Evolutionary conservation across 2,888 invertebrate species (phyloP), one percentile per base, ranked within the genome.

Genomic region (Flexamia atlantica): DNA sequence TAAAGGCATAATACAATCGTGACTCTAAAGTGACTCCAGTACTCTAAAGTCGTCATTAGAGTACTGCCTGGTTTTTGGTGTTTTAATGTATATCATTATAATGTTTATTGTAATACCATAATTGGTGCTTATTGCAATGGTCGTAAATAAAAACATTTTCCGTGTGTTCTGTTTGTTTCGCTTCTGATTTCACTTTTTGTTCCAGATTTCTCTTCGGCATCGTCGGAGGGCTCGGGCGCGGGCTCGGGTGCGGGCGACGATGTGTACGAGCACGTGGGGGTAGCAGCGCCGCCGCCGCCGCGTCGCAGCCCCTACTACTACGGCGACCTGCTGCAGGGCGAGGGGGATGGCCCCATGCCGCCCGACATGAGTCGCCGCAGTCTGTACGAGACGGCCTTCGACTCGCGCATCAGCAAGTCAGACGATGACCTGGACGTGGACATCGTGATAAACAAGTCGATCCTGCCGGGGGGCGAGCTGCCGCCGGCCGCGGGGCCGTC

Each of bases 371-470:
- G 86, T 57, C 86, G 87, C 81, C 83, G 87, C 68, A 84, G 84
- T 90, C 93, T 97, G 83, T 97, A 97, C 90, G 97, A 97, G 91
- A 97, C 97, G 83, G 97, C 97, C 84, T 97, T 97, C 90, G 97
- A 97, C 90, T 96, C 96, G 90, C 96, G 96, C 90, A 94, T 96
- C 88, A 94, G 94, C 89, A 94, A 95, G 86, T 96, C 96, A 10
- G 95, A 95, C 88, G 95, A 95, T 90, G 95, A 96, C 87, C 92
- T 96, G 89, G 96, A 96, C 88, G 94, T 96, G 81, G 96, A 96
- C 81, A 85, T 85, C 68, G 86, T 86, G 28, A 85, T 85, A n/a
- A 85, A 86, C 81, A 85, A 86, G 70, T 86, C 86, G 30, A 85
- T 86, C 32, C 82, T 86, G 30, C 81, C 70, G 46, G 84, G 80